Conservation (phyloP, 2,113 vertebrate species). For the Dermatemys mawii region DNA sequence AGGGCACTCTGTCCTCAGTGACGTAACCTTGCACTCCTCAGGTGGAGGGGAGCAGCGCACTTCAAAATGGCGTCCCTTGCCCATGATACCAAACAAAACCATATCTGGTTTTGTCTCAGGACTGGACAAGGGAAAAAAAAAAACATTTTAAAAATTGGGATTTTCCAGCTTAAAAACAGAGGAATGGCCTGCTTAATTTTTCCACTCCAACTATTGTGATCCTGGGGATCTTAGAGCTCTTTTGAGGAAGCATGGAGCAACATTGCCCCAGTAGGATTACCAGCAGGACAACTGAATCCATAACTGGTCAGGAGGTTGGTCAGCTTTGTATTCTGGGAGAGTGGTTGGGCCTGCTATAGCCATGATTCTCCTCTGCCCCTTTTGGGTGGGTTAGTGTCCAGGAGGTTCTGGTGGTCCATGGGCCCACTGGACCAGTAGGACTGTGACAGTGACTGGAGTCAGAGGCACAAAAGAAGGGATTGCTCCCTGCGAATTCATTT, state of each 20-base stretch:
- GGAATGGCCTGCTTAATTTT: neutral
- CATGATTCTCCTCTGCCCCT: neutral
- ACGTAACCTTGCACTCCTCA: neutral
- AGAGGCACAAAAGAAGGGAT: neutral
- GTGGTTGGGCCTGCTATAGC: too few relatives aligned
- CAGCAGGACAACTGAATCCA: neutral
- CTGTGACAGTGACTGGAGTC: neutral
- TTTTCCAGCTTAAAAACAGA: neutral
- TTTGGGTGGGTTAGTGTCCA: neutral
- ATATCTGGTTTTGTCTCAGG: neutral
- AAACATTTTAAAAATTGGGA: neutral
- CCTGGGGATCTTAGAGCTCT: neutral
- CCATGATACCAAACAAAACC: neutral
- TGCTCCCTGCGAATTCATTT: accelerated
- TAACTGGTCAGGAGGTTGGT: too few relatives aligned
- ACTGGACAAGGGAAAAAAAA: neutral
- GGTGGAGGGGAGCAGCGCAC: neutral
- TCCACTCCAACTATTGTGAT: too few relatives aligned
- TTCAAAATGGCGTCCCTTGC: neutral
- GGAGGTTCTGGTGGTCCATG: neutral
- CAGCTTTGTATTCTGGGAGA: neutral
- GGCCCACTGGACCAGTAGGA: neutral
- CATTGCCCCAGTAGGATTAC: neutral
- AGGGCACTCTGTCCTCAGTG: neutral
- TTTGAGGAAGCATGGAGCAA: neutral